phyloP scores from a whole-genome alignment of 2,888 invertebrate genomes.

The Orchestes rusci region DNA sequence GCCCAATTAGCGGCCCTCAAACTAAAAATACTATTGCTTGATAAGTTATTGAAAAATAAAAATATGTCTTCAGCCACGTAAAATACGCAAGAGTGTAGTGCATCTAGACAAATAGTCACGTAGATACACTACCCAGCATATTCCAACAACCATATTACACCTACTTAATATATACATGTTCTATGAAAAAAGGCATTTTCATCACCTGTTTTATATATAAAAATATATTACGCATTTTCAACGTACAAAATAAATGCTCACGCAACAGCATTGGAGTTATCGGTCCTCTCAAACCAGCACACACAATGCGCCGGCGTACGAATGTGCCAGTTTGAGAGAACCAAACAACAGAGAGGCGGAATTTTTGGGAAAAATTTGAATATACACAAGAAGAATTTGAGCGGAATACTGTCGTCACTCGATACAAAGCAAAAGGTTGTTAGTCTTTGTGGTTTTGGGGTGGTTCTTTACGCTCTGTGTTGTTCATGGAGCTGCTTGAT shows the following conservation, averaged over 20 bases:
- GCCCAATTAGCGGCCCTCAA: too few species aligned
- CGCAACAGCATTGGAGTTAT: conserved; percentile 5
- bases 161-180: conserved; percentile 35
- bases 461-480: conserved; percentile 44
- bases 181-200: conserved; percentile 42
- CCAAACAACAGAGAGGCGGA: conserved; percentile 13
- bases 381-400: conserved; percentile 11
- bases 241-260: conserved; percentile 23
- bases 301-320: neutral
- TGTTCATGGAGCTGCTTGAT: conserved; percentile 39
- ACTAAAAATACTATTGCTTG: too few species aligned
- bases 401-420: conserved; percentile 4
- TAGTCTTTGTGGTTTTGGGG: conserved; percentile 33
- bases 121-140: conserved; percentile 27
- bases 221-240: conserved; percentile 32
- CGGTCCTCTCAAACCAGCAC: conserved; percentile 15
- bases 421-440: conserved; percentile 8
- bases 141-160: conserved; percentile 26
- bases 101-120: conserved; percentile 32
- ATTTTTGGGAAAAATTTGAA: conserved; percentile 14
- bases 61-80: too few species aligned
- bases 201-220: conserved; percentile 42
- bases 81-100: conserved; percentile 5
- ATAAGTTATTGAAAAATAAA: neutral
- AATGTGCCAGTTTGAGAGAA: conserved; percentile 11